Evolutionary conservation across 2,797 vertebrate genomes (phyloP).

Genomic region (Coranthus polyacanthus): DNA sequence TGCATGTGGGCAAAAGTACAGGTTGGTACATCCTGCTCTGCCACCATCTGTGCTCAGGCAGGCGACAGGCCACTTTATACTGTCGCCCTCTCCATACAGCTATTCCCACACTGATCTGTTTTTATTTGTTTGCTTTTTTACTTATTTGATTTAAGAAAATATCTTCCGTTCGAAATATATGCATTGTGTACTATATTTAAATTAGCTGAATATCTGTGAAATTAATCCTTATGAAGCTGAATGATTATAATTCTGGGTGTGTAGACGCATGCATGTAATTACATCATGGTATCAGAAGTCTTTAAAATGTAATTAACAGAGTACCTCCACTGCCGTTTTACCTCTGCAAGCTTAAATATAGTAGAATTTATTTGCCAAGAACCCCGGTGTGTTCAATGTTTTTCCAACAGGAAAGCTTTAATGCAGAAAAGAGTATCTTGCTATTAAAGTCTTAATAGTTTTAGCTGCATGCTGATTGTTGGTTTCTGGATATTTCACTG

Average conservation of each 20-base stretch:
- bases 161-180: neutral
- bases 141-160: constrained; percentile 5
- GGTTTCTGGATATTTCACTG: too few relatives aligned
- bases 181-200: too few relatives aligned
- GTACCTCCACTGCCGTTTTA: neutral
- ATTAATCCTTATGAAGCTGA: neutral
- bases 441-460: too few relatives aligned
- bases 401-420: neutral
- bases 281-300: neutral
- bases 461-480: too few relatives aligned
- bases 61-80: constrained; percentile 77
- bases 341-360: too few relatives aligned
- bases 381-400: neutral
- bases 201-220: too few relatives aligned
- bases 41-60: constrained; percentile 86
- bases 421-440: too few relatives aligned
- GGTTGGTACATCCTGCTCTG: constrained; percentile 83
- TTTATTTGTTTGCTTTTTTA: constrained; percentile 15
- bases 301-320: neutral
- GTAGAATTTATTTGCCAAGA: neutral
- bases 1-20: constrained; percentile 73
- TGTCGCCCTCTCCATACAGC: constrained; percentile 54
- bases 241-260: neutral
- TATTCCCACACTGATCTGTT: constrained; percentile 27
- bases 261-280: neutral